Evolutionary conservation across 2,797 vertebrate species (phyloP).

Genomic region (Acropternis orthonyx): DNA sequence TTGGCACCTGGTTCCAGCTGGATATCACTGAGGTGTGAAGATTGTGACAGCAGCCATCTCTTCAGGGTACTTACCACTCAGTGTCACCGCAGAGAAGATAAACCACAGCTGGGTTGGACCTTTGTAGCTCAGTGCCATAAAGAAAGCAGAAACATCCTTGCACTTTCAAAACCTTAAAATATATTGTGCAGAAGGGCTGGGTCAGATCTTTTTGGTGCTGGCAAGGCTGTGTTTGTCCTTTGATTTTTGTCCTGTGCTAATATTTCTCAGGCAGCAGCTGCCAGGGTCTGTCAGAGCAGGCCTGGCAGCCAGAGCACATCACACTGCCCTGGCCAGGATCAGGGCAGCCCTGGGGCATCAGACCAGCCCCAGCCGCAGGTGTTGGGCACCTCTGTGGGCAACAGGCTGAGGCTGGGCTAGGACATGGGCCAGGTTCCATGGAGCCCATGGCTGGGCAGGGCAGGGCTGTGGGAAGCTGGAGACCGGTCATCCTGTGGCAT

Average conservation of each 20-base stretch:
- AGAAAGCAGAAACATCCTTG: not conserved
- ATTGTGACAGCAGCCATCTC: not conserved
- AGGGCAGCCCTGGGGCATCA: accelerated
- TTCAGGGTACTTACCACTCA: not conserved
- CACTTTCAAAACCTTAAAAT: not conserved
- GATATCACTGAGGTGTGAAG: not conserved
- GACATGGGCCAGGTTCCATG: accelerated
- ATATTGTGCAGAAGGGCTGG: not conserved
- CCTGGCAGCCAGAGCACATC: not conserved
- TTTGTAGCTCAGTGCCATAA: not conserved
- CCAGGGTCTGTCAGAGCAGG: not conserved
- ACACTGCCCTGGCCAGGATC: too few species aligned
- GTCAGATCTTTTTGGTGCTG: accelerated
- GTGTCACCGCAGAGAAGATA: not conserved
- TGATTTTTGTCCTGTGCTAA: not conserved
- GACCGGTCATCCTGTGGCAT: accelerated
- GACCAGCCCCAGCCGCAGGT: accelerated
- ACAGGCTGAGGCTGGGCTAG: not conserved
- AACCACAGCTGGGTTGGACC: accelerated
- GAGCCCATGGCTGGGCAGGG: accelerated
- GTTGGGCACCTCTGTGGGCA: accelerated
- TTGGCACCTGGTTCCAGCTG: not conserved
- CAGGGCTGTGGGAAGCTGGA: not conserved
- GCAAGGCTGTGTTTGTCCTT: not conserved
- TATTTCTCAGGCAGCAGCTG: not conserved